Evolutionary conservation across 2,888 invertebrate genomes (phyloP).

Genomic region (Nomada fabriciana): DNA sequence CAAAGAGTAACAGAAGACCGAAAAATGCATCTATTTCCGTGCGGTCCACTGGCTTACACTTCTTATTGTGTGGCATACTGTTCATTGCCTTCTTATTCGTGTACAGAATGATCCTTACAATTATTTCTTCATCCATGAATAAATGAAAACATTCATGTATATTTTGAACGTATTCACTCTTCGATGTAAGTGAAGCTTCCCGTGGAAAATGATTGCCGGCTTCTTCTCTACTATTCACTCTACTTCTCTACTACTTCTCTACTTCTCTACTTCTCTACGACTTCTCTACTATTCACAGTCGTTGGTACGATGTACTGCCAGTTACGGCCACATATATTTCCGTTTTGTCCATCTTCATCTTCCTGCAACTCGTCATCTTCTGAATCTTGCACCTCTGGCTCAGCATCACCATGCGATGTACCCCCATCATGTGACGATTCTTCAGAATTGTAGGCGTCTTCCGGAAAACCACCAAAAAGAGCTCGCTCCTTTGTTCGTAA

Average conservation of each 20-base stretch:
- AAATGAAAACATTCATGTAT: slow-evolving; percentile 30
- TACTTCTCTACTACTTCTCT: too few species aligned
- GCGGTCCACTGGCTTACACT: slow-evolving; percentile 10
- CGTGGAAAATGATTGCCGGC: background rate
- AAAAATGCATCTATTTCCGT: slow-evolving; percentile 38
- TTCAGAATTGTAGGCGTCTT: background rate
- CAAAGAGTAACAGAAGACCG: slow-evolving; percentile 19
- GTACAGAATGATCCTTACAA: slow-evolving; percentile 15
- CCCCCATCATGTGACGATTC: slow-evolving; percentile 13
- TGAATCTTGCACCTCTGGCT: slow-evolving; percentile 3
- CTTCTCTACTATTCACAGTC: too few species aligned
- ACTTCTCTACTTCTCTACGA: too few species aligned
- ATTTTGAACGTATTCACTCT: slow-evolving; percentile 2
- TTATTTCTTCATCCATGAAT: slow-evolving; percentile 19
- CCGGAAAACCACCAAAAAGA: background rate
- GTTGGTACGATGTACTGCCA: background rate
- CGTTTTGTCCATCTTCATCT: background rate
- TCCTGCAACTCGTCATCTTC: background rate
- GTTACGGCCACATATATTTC: background rate
- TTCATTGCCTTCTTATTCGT: slow-evolving; percentile 29
- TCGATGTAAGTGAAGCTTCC: background rate
- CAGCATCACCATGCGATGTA: slow-evolving; percentile 10
- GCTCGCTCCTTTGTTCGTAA: background rate
- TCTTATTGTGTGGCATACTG: slow-evolving; percentile 9
- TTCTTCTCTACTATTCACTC: too few species aligned